A percentile compares a stretch with the other conserved stretches of the same genome.
phyloP scores from a whole-genome alignment of 2,888 invertebrate genomes.

The Hirtodrosophila trivittata region DNA sequence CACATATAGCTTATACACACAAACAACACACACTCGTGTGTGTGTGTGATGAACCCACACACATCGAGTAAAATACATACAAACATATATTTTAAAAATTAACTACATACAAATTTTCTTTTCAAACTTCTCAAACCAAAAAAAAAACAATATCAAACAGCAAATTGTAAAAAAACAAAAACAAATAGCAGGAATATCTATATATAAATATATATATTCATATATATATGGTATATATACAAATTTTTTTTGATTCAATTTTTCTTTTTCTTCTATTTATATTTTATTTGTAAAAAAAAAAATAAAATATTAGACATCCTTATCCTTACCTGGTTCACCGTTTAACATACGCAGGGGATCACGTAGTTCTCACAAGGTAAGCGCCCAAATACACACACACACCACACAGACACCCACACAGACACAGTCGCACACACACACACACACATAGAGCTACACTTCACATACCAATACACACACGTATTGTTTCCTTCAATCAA shows the following conservation, averaged over 20 bases:
- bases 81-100: constrained; percentile 9
- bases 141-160: constrained; percentile 16
- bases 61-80: constrained; percentile 20
- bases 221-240: constrained; percentile 43
- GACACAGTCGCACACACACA: constrained; percentile 12
- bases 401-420: constrained; percentile 5
- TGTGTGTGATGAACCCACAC: constrained; percentile 7
- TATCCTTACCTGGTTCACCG: constrained; percentile 98
- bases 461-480: constrained; percentile 12
- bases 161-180: constrained; percentile 26
- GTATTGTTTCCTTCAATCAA: constrained; percentile 42
- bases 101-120: constrained; percentile 26
- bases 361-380: constrained; percentile 92
- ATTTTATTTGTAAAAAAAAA: constrained; percentile 64
- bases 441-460: constrained; percentile 11
- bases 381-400: constrained; percentile 60
- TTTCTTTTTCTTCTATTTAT: constrained; percentile 72
- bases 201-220: constrained; percentile 25
- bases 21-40: too few species aligned
- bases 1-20: too few species aligned
- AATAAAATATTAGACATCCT: constrained; percentile 89
- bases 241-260: constrained; percentile 77
- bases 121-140: constrained; percentile 16
- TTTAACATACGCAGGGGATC: constrained; percentile 96
- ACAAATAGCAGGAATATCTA: constrained; percentile 23